A percentile compares a stretch with the other conserved stretches of the same genome.
These are phyloP conservation scores for Phoebastria nigripes DNA, from an alignment of 2,797 vertebrate genomes.

Conservation along the genomic window DNA sequence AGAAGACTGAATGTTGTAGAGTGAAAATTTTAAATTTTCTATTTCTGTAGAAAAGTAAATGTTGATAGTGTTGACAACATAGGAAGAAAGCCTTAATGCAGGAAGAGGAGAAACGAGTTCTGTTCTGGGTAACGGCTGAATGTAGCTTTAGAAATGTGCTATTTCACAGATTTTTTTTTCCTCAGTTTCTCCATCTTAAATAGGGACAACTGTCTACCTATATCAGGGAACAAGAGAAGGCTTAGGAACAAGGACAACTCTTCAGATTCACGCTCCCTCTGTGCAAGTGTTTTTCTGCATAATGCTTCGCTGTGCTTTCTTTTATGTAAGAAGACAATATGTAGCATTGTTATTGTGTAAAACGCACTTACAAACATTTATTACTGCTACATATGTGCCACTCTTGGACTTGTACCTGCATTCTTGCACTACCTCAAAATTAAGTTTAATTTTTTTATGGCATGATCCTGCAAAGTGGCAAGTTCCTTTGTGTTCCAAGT, in stretches of 20 bases:
- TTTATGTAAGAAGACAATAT: background rate
- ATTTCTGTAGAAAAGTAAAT: background rate
- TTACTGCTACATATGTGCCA: background rate
- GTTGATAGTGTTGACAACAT: background rate
- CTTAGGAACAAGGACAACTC: background rate
- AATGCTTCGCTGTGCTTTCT: background rate
- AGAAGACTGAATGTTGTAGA: background rate
- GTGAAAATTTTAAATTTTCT: background rate
- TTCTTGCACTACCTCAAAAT: background rate
- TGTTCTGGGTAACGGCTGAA: background rate
- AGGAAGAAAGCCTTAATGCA: background rate
- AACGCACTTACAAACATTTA: background rate
- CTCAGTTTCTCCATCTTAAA: background rate
- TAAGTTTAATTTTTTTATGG: background rate
- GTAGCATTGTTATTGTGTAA: background rate
- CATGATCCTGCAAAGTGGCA: background rate
- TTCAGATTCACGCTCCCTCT: background rate
- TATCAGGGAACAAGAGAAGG: background rate
- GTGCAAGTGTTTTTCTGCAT: background rate
- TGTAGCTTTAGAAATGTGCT: background rate
- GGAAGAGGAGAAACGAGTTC: background rate
- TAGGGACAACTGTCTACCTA: background rate
- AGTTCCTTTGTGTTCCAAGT: background rate
- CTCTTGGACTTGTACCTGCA: background rate
- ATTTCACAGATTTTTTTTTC: background rate